Percentiles rank a stretch among this genome's conserved stretches.
phyloP scores from a whole-genome alignment of 2,797 vertebrate species.

The Columba guinea region DNA sequence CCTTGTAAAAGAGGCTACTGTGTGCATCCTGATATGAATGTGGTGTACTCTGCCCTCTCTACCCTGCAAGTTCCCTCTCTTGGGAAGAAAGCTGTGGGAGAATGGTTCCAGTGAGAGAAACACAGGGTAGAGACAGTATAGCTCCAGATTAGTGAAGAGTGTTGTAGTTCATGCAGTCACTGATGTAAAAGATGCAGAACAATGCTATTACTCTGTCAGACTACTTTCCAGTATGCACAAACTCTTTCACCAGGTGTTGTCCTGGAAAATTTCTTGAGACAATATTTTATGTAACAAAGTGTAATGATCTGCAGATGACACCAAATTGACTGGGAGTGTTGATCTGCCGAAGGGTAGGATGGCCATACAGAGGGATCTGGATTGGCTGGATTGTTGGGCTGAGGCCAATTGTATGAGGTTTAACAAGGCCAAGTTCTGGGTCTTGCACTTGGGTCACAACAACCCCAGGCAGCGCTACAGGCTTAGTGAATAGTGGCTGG shows the following conservation, averaged over 20 bases:
- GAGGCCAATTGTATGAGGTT: too few relatives aligned
- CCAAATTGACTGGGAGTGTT: too few relatives aligned
- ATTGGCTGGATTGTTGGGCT: too few relatives aligned
- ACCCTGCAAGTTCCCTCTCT: neutral
- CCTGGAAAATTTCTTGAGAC: neutral
- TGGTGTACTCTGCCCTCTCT: neutral
- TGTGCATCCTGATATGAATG: neutral
- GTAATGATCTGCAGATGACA: too few relatives aligned
- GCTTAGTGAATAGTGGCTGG: too few relatives aligned
- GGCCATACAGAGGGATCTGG: too few relatives aligned
- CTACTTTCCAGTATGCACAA: neutral
- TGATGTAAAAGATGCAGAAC: neutral
- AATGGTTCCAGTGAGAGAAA: neutral
- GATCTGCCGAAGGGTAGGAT: too few relatives aligned
- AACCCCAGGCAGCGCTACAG: too few relatives aligned
- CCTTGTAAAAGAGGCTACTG: neutral
- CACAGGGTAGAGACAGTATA: neutral
- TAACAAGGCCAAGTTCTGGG: too few relatives aligned
- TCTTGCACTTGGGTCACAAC: too few relatives aligned
- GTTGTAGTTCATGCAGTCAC: neutral
- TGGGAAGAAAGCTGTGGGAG: neutral
- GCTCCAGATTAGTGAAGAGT: neutral
- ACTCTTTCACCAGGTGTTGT: neutral
- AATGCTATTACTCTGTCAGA: neutral
- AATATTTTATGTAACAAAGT: neutral